These are phyloP conservation scores for Cyanocitta stelleri DNA, from an alignment of 2,113 vertebrate genomes.

Conservation along the genomic window DNA sequence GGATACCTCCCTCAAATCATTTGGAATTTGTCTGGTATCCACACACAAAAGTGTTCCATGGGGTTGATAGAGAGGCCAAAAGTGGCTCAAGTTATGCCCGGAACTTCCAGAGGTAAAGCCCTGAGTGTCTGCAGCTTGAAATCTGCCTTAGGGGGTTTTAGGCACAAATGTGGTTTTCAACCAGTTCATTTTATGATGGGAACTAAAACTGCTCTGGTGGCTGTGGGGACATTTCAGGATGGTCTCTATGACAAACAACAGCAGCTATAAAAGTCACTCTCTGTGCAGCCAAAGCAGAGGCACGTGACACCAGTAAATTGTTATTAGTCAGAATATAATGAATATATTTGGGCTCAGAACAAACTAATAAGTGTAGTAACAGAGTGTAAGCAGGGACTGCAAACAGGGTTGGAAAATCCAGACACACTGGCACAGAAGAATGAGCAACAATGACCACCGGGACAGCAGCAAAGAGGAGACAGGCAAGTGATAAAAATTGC, in stretches of 20 bases:
- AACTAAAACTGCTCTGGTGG: not conserved
- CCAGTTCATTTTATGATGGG: fast-evolving
- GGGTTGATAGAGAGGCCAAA: not conserved
- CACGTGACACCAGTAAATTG: not conserved
- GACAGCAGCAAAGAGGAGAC: not conserved
- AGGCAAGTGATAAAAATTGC: not conserved
- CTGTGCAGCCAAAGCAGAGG: not conserved
- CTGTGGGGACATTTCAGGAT: not conserved
- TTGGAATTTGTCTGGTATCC: not conserved
- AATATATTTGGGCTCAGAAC: not conserved
- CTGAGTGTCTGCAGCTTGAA: not conserved
- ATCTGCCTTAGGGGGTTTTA: not conserved
- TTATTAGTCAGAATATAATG: not conserved
- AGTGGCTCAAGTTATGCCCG: not conserved
- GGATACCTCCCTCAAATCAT: not conserved
- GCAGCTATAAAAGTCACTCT: not conserved
- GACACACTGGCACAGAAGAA: not conserved
- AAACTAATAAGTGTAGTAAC: not conserved
- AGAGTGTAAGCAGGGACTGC: not conserved
- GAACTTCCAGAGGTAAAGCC: not conserved
- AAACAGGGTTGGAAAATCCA: not conserved
- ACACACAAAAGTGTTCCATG: not conserved
- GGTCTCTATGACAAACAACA: not conserved
- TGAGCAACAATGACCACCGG: not conserved
- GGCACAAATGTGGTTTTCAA: not conserved